phyloP scores from a whole-genome alignment of 2,888 invertebrate species.

The Drosophila putrida region DNA sequence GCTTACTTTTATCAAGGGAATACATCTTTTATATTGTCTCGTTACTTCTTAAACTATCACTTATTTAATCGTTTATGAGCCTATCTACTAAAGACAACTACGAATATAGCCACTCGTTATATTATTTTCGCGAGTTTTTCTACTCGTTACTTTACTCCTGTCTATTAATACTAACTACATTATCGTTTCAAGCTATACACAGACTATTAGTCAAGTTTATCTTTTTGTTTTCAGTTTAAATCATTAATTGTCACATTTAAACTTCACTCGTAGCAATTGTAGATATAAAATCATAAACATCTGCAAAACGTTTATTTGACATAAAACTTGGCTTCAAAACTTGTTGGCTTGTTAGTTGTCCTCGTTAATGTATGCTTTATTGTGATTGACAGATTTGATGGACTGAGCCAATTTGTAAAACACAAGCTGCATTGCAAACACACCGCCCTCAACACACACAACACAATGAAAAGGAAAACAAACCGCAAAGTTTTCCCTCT shows the following conservation, averaged over 20 bases:
- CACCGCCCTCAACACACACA: background rate
- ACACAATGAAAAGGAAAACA: conserved; percentile 29
- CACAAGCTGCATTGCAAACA: conserved; percentile 22
- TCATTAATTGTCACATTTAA: background rate
- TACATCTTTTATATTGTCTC: background rate
- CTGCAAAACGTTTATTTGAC: too few species aligned
- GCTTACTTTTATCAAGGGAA: too few species aligned
- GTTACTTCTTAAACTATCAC: background rate
- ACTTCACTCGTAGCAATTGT: background rate
- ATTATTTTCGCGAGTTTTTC: background rate
- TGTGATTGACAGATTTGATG: conserved; percentile 28
- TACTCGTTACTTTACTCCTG: background rate
- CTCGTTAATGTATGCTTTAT: background rate
- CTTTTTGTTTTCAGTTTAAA: background rate
- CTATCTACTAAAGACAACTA: too few species aligned
- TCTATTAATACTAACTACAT: too few species aligned
- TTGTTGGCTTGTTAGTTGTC: background rate
- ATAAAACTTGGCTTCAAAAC: too few species aligned
- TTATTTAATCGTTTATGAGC: background rate
- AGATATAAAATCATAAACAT: too few species aligned
- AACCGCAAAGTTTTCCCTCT: conserved; percentile 47
- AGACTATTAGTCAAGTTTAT: background rate
- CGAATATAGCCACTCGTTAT: background rate
- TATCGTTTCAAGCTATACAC: background rate
- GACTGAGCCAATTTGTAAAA: conserved; percentile 40